A percentile compares a stretch with the other conserved stretches of the same genome.
Evolutionary conservation across 2,797 vertebrate species (phyloP).

Genomic region (Bovichtus diacanthus): DNA sequence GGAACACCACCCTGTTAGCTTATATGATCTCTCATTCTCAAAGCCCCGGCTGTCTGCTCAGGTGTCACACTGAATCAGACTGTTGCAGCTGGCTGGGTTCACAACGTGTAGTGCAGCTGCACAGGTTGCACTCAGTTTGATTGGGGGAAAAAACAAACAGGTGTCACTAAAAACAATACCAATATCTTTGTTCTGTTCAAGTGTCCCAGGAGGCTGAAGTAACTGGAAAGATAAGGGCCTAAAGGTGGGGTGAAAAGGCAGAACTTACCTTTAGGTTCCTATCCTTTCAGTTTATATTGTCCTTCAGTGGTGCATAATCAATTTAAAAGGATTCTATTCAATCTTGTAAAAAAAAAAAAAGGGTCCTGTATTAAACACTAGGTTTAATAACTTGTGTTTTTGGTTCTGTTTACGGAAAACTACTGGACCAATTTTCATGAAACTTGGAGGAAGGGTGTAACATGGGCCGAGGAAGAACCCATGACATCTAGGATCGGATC

Average conservation of each 20-base stretch:
- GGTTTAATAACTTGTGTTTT: background rate
- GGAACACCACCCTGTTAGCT: slow-evolving; percentile 9
- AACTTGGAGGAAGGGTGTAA: background rate
- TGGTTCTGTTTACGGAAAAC: no score
- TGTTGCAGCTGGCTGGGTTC: slow-evolving; percentile 7
- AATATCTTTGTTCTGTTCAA: background rate
- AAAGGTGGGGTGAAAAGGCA: no score
- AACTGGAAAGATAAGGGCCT: no score
- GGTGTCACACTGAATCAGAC: slow-evolving; percentile 18
- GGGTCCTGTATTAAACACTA: background rate
- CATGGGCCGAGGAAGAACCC: background rate
- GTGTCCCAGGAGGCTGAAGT: background rate
- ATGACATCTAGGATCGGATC: background rate
- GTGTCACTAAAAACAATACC: background rate
- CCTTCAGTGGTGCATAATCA: no score
- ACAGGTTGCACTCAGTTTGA: background rate
- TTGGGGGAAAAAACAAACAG: background rate
- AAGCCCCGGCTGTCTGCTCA: slow-evolving; percentile 3
- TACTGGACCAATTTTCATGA: no score
- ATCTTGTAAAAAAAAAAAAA: no score
- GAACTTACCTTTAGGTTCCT: no score
- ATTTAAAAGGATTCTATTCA: no score
- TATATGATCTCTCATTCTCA: slow-evolving; percentile 16
- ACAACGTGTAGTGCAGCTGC: background rate
- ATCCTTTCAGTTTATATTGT: no score